phyloP scores from a whole-genome alignment of 2,888 invertebrate species.

The Callimorpha dominula region DNA sequence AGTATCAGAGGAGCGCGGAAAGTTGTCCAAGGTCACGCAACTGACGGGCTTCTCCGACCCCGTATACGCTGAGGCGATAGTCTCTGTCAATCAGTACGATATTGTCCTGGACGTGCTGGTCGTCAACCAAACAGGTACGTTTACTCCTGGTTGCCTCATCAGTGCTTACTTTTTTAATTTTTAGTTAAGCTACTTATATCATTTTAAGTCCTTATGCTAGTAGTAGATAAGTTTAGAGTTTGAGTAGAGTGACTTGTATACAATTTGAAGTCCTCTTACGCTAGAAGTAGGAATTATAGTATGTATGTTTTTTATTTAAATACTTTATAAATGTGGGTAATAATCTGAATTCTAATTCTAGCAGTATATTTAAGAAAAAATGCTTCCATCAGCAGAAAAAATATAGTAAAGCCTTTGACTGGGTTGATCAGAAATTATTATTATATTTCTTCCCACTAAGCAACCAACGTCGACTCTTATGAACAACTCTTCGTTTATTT shows the following conservation, averaged over 20 bases:
- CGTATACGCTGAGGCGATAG: constrained; percentile 99
- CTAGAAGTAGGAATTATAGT: too few relatives aligned
- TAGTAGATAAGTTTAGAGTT: background rate
- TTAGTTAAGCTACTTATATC: background rate
- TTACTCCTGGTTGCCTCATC: background rate
- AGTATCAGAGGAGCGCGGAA: constrained; percentile 63
- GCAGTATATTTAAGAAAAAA: too few relatives aligned
- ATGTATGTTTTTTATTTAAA: too few relatives aligned
- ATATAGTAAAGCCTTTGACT: background rate
- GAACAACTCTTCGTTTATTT: too few relatives aligned
- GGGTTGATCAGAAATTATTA: background rate
- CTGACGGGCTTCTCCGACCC: constrained; percentile 99
- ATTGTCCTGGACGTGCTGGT: constrained; percentile 99
- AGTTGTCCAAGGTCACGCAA: constrained; percentile 93
- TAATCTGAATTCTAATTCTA: too few relatives aligned
- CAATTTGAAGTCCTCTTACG: too few relatives aligned
- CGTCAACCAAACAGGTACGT: constrained; percentile 97
- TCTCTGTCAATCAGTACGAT: constrained; percentile 99
- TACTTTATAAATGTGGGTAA: too few relatives aligned
- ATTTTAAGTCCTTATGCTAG: background rate
- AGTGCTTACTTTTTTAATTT: background rate
- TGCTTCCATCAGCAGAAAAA: too few relatives aligned
- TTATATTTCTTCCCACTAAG: background rate
- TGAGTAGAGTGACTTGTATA: too few relatives aligned
- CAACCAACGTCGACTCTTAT: background rate